These are phyloP conservation scores for Acanthornis magna DNA, from an alignment of 2,797 vertebrate genomes.

Conservation along the genomic window DNA sequence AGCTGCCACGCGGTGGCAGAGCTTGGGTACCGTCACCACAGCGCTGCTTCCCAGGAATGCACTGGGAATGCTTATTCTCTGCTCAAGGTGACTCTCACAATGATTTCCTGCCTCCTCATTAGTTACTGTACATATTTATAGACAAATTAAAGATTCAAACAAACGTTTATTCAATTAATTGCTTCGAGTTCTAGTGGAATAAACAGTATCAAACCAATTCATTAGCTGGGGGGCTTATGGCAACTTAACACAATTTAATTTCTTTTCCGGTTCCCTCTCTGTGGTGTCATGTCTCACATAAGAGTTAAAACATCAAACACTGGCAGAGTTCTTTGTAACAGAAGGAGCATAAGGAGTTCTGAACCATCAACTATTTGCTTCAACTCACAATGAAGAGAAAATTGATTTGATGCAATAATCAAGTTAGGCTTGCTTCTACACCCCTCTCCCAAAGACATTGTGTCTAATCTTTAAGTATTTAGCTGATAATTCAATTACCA, in stretches of 20 bases:
- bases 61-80: not conserved
- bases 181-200: not conserved
- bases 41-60: not conserved
- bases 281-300: not conserved
- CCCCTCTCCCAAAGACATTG: not conserved
- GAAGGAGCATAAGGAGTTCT: not conserved
- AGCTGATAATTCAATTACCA: not conserved
- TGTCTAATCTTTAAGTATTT: not conserved
- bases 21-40: not conserved
- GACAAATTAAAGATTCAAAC: constrained; percentile 26
- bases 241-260: not conserved
- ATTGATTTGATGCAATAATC: not conserved
- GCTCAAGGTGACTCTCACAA: constrained; percentile 62
- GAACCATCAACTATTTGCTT: not conserved
- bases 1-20: constrained; percentile 57
- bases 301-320: not conserved
- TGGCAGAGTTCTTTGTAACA: not conserved
- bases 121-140: constrained; percentile 28
- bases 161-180: constrained; percentile 39
- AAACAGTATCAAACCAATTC: constrained; percentile 18
- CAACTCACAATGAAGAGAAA: not conserved
- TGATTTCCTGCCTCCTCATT: not conserved
- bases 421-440: not conserved
- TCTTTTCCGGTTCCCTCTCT: not conserved
- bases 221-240: not conserved